Evolutionary conservation across 2,113 vertebrate genomes (phyloP), one percentile per base, ranked within the genome.

Genomic region (Puma concolor): DNA sequence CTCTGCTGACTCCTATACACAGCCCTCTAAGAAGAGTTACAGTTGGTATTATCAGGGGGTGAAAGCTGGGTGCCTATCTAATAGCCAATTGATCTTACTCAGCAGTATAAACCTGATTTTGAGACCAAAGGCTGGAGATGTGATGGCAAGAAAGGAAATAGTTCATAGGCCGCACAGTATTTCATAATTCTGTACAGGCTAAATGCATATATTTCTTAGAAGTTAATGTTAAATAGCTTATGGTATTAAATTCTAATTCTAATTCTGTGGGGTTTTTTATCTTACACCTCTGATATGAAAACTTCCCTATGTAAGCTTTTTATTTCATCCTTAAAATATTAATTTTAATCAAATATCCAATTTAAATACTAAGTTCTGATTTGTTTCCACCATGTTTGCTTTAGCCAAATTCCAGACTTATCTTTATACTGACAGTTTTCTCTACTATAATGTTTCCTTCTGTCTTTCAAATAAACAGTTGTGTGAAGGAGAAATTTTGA

Each of bases 381-480:
- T 94, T 94, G 66, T 79, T 89, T 54, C 63, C 38, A 66, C 14
- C 23, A 72, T 16, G 27, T 71, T 85, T 95, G n/a, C 83, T 97
- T 98, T 97, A 97, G 98, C 50, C 80, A 95, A 92, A 92, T 96
- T 97, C 82, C 85, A 93, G 91, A 98, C 91, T 97, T 66, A 97
- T 98, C 69, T 94, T 96, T 74, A 97, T 95, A 92, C 74, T 95
- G 91, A 97, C 60, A 96, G 38, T 63, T 92, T 91, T 97, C 97
- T 95, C 94, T 96, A 93, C 74, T 94, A 97, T 57, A 91, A 97
- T 95, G 97, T 97, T 97, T 98, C 96, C 91, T 96, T 96, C 31
- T 97, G 89, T 97, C 93, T 54, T 19, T 92, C 84, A 97, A 97
- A 97, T 97, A 97, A 98, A 98, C 92, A 98, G 97, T 95, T 97